Conservation (phyloP, 2,888 invertebrate species). For the Unio pictorum region DNA sequence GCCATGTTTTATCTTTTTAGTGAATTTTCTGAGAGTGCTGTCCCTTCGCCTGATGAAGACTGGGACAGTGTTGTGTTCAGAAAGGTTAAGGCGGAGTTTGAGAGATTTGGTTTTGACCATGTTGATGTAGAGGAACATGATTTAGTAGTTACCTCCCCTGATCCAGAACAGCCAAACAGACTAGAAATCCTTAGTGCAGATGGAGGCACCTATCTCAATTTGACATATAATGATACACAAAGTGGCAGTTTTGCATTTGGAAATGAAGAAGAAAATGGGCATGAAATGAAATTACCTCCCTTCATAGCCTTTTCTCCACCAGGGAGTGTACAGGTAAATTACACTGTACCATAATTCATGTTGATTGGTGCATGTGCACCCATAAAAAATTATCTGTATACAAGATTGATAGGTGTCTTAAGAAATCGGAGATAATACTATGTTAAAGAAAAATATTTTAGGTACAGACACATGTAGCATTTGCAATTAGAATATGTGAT, state of each 20-base stretch:
- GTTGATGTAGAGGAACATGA: slow-evolving; percentile 44
- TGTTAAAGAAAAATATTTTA: no score
- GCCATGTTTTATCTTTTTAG: no score
- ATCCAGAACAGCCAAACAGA: slow-evolving; percentile 45
- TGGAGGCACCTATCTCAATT: slow-evolving; percentile 12
- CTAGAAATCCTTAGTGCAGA: slow-evolving; percentile 36
- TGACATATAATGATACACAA: slow-evolving; percentile 8
- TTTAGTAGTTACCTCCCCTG: slow-evolving; percentile 43
- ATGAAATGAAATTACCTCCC: not conserved
- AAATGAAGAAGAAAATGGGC: slow-evolving; percentile 7
- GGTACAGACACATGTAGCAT: no score
- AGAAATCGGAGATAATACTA: no score
- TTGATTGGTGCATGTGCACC: no score
- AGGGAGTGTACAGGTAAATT: slow-evolving; percentile 52
- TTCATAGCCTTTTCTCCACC: slow-evolving; percentile 42
- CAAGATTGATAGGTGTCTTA: no score
- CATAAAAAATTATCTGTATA: no score
- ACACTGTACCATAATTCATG: not conserved
- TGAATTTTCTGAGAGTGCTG: no score
- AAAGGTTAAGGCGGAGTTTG: slow-evolving; percentile 28
- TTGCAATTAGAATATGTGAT: no score
- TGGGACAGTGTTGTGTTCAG: not conserved
- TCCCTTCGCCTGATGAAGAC: no score
- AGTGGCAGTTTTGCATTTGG: slow-evolving; percentile 6
- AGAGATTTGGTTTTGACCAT: slow-evolving; percentile 38